Evolutionary conservation across 2,888 invertebrate species (phyloP).

Genomic region (Agrilus biguttatus): DNA sequence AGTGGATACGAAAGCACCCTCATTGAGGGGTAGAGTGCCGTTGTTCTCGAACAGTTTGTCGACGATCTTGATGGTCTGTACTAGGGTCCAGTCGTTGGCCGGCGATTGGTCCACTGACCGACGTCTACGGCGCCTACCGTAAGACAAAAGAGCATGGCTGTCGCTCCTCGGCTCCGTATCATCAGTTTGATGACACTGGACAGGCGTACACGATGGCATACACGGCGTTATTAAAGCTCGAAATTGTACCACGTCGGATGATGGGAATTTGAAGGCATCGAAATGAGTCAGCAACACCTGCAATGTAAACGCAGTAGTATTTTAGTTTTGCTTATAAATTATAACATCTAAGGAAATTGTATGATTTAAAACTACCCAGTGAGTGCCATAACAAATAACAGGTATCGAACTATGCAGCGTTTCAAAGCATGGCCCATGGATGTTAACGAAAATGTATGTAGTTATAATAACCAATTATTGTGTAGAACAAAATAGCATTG

Average conservation of each 20-base stretch:
- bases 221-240: constrained; percentile 89
- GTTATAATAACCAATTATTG: too few relatives aligned
- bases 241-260: constrained; percentile 92
- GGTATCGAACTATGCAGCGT: too few relatives aligned
- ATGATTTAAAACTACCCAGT: too few relatives aligned
- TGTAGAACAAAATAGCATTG: too few relatives aligned
- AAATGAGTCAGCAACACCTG: constrained; percentile 79
- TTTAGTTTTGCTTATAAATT: neutral
- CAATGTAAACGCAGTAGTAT: constrained; percentile 14
- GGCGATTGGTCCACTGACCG: constrained; percentile 42
- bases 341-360: neutral
- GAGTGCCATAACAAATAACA: too few relatives aligned
- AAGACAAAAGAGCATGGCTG: constrained; percentile 67
- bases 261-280: constrained; percentile 93
- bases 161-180: constrained; percentile 65
- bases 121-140: constrained; percentile 62
- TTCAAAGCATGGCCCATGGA: too few relatives aligned
- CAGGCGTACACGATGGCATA: constrained; percentile 85
- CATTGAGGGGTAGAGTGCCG: constrained; percentile 42
- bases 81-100: constrained; percentile 71
- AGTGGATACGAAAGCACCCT: constrained; percentile 56
- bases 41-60: constrained; percentile 76
- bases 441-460: too few relatives aligned
- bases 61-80: constrained; percentile 83
- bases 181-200: constrained; percentile 65